Evolutionary conservation across 53 echinoderm and acorn worm species (phyloP).

Genomic region (Paelopatides confundens): DNA sequence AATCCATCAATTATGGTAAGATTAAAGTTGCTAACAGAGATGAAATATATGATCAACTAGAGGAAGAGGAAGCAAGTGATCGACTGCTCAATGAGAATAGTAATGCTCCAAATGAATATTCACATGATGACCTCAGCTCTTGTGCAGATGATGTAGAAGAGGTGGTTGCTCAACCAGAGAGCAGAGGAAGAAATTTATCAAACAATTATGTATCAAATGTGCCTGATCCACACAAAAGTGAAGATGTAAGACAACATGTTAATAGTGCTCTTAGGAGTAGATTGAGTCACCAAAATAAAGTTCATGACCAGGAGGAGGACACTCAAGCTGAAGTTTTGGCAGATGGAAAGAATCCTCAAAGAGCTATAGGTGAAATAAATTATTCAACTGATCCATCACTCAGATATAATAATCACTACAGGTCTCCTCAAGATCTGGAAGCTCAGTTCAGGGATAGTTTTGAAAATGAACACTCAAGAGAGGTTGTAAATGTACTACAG

Average conservation of each 20-base stretch:
- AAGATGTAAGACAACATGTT: background rate
- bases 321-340: background rate
- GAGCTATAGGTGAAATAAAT: background rate
- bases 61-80: background rate
- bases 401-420: too few relatives aligned
- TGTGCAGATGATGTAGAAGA: background rate
- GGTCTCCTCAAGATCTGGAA: background rate
- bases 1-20: constrained; percentile 47
- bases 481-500: constrained; percentile 13
- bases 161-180: background rate
- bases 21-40: background rate
- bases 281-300: constrained; percentile 18
- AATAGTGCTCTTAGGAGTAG: background rate
- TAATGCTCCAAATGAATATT: constrained; percentile 7
- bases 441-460: constrained; percentile 12
- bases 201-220: background rate
- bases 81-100: background rate
- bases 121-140: constrained; percentile 8
- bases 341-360: background rate
- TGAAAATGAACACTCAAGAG: constrained; percentile 28
- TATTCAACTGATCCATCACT: too few relatives aligned
- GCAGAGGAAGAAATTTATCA: background rate
- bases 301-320: background rate
- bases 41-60: background rate
- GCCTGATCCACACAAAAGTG: background rate